Conservation (phyloP, 64 coral and sea anemone species). For the Dendrophyllia cribrosa region DNA sequence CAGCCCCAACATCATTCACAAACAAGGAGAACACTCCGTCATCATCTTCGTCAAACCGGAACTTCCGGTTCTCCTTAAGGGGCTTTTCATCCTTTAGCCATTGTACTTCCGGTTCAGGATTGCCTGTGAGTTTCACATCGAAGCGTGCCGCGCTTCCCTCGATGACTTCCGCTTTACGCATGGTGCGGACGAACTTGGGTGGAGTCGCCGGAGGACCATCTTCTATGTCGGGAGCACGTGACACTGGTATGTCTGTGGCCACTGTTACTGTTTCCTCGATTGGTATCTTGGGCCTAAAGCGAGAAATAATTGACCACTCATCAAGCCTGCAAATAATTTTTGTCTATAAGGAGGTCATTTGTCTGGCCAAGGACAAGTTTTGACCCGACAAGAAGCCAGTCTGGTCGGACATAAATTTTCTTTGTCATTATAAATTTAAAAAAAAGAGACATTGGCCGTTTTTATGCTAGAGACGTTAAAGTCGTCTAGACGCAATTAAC, state of each 20-base stretch:
- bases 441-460: constrained; percentile 43
- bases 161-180: constrained; percentile 27
- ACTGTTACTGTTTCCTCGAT: constrained; percentile 42
- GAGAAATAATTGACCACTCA: neutral
- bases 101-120: constrained; percentile 43
- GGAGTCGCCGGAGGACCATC: constrained; percentile 29
- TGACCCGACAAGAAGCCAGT: too few relatives aligned
- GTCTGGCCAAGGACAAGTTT: too few relatives aligned
- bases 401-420: too few relatives aligned
- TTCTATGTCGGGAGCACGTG: constrained; percentile 28
- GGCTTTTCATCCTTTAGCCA: constrained; percentile 57
- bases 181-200: constrained; percentile 57
- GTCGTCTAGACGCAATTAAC: constrained; percentile 36
- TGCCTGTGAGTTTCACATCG: constrained; percentile 39
- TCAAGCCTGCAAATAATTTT: neutral
- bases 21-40: constrained; percentile 32
- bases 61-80: constrained; percentile 43
- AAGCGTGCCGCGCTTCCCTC: constrained; percentile 53
- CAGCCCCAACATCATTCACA: constrained; percentile 24
- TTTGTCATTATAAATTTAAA: too few relatives aligned
- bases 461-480: constrained; percentile 64
- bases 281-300: constrained; percentile 55
- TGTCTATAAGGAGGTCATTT: too few relatives aligned
- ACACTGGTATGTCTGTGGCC: constrained; percentile 42
- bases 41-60: constrained; percentile 27